A percentile compares a stretch with the other conserved stretches of the same genome.
phyloP scores from a whole-genome alignment of 1,140 invertebrate genomes.

The Drosophila mauritiana region DNA sequence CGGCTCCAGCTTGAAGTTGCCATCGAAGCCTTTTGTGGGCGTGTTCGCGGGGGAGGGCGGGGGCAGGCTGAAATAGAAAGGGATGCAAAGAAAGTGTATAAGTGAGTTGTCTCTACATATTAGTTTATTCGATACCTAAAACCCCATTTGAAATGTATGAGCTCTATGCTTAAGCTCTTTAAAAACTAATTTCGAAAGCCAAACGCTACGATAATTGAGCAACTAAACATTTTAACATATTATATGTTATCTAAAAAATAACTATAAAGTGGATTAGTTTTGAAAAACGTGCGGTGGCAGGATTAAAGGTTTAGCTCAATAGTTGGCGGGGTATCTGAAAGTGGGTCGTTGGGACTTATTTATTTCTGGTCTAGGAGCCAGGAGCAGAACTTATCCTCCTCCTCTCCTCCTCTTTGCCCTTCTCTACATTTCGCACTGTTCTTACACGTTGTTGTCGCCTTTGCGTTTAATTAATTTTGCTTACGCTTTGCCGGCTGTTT shows the following conservation, averaged over 20 bases:
- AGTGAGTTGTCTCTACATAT: neutral
- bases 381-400: neutral
- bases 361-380: constrained; percentile 15
- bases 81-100: neutral
- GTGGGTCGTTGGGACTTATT: constrained; percentile 43
- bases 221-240: too few species aligned
- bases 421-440: neutral
- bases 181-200: too few species aligned
- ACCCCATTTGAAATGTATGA: too few species aligned
- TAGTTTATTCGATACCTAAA: neutral
- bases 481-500: constrained; percentile 39
- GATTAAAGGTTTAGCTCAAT: too few species aligned
- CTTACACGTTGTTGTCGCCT: constrained; percentile 35
- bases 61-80: constrained; percentile 51
- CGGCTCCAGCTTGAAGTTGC: constrained; percentile 82
- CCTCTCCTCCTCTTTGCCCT: neutral
- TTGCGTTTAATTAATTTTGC: constrained; percentile 74
- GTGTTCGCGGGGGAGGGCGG: constrained; percentile 74
- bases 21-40: constrained; percentile 81
- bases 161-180: too few species aligned
- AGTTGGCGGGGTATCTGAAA: constrained; percentile 9
- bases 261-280: too few species aligned
- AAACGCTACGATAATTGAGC: too few species aligned
- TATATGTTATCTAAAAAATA: too few species aligned
- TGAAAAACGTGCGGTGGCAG: too few species aligned